Base-by-base conservation (phyloP, 2,113 vertebrate species). In the Drymodes brunneopygia region DNA sequence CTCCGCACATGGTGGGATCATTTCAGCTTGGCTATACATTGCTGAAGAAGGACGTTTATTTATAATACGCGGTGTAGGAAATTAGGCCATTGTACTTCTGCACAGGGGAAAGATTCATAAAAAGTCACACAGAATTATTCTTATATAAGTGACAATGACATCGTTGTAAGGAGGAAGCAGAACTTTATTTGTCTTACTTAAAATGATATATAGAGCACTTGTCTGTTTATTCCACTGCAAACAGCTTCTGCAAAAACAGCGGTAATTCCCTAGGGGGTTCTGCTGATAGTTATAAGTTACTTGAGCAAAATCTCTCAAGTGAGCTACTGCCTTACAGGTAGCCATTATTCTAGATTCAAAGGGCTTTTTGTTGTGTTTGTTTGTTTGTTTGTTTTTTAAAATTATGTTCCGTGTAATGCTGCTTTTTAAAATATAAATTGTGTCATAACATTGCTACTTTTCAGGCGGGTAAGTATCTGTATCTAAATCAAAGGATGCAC, bases 171-270 rank as follows among this genome's bases (percentile, higher is more conserved):
- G 98, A 97, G 97, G 98, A 98, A 98, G 97, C 97, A 98, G 98
- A 98, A 98, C 98, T 98, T 98, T 98, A 98, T 98, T 98, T 98
- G 98, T 98, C 98, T 98, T 98, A 98, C 98, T 98, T 98, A 98
- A 98, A 98, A 98, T 98, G 98, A 98, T 98, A 98, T 98, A 98
- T 98, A 97, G 98, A 98, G 98, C 97, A 98, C 98, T 98, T 98
- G 98, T 98, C 98, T 98, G 98, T 98, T 98, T 98, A 98, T 98
- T 98, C 98, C 97, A 97, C 98, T 93, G 98, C 97, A 98, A 98
- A 98, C 97, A 98, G 98, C 98, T 98, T 97, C 98, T 98, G 98
- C 98, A 98, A 98, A 98, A 98, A 97, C 98, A 98, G 97, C 96
- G 7, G 75, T 84, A 94, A 97, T 93, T 97, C 98, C 97, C 98